Conservation (phyloP, 2,888 invertebrate species). For the Papilio protenor region DNA sequence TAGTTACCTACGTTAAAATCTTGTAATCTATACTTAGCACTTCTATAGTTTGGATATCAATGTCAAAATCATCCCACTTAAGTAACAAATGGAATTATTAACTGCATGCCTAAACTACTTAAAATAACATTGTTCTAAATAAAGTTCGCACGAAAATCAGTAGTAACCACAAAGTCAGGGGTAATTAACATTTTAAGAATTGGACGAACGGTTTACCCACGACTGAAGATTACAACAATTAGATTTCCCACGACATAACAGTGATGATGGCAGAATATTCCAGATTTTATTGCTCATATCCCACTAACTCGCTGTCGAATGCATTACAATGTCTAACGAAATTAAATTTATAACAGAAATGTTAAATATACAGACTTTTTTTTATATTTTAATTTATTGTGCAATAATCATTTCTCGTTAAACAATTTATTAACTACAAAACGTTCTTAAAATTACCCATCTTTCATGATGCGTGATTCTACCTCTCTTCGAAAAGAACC, state of each 20-base stretch:
- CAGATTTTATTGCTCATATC: slow-evolving; percentile 51
- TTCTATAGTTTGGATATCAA: neutral
- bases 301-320: slow-evolving; percentile 29
- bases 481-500: too few species aligned
- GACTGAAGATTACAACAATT: slow-evolving; percentile 64
- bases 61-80: neutral
- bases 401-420: too few species aligned
- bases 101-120: slow-evolving; percentile 16
- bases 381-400: too few species aligned
- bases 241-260: slow-evolving; percentile 75
- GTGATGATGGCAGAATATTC: slow-evolving; percentile 61
- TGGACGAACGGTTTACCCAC: slow-evolving; percentile 68
- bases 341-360: slow-evolving; percentile 1
- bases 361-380: too few species aligned
- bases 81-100: neutral
- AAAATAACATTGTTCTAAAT: slow-evolving; percentile 47
- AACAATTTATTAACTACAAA: too few species aligned
- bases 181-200: slow-evolving; percentile 69
- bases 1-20: too few species aligned
- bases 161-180: slow-evolving; percentile 55
- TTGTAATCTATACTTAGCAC: neutral
- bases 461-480: too few species aligned
- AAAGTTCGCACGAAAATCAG: slow-evolving; percentile 55
- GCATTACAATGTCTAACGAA: neutral
- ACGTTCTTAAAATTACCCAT: too few species aligned